Evolutionary conservation across 2,113 vertebrate genomes (phyloP), one percentile per base, ranked within the genome.

Genomic region (Podilymbus podiceps): DNA sequence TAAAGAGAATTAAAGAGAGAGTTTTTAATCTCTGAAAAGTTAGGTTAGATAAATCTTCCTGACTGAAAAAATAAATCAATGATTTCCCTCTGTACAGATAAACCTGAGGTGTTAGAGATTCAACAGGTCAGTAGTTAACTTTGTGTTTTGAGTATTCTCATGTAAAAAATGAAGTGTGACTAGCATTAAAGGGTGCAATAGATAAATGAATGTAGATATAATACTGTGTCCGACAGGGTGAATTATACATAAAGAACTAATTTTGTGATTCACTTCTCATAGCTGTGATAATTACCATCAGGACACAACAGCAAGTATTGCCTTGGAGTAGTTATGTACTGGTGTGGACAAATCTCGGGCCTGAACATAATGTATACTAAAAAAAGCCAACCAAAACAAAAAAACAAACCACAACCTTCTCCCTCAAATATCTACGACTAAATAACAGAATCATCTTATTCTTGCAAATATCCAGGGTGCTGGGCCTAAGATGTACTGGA

Each of bases 151-250:
- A 97, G 93, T 91, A 95, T 95, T 96, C 86, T 96, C 91, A 96
- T 80, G 82, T 89, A 94, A 97, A 97, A 95, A 97, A 89, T 86
- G 79, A 94, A 93, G 87, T 81, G 76, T 97, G 89, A 97, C 78
- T 97, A 97, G 95, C 72, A 96, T 76, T 96, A 76, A 94, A 80
- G 92, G 84, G 93, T 97, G 96, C 97, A 97, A 93, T 97, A 97
- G 89, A 96, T 95, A 97, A 94, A 96, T 90, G 92, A 96, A 92
- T 94, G 93, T 96, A 95, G 90, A 76, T 92, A 85, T 31, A 95
- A 96, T 74, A 76, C 63, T 84, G 77, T 91, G 92, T 96, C 89
- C 89, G 92, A 91, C 67, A 94, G 90, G 66, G 78, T 73, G 42
- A 92, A 55, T 76, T 96, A 79, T 35, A 53, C 63, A 44, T 83